phyloP scores from a whole-genome alignment of 2,888 invertebrate genomes.

The Aproaerema taeniolella region DNA sequence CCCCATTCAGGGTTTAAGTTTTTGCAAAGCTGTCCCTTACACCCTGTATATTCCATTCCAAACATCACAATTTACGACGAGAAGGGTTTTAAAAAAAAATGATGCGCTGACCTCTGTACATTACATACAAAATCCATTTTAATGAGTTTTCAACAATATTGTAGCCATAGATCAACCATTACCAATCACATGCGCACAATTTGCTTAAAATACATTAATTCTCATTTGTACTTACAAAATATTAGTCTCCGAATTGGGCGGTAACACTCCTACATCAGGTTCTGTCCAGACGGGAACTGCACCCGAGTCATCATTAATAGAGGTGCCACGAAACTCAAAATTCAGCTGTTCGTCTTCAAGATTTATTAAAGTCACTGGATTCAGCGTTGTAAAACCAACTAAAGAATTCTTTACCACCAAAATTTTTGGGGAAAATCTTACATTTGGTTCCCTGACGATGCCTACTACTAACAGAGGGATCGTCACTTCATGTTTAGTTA shows the following conservation, averaged over 20 bases:
- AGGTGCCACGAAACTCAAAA: slow-evolving; percentile 73
- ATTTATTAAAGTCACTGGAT: slow-evolving; percentile 67
- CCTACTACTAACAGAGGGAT: slow-evolving; percentile 80
- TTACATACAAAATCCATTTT: no score
- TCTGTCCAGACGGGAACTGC: slow-evolving; percentile 66
- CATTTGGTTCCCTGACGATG: slow-evolving; percentile 78
- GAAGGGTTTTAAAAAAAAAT: no score
- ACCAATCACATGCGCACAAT: no score
- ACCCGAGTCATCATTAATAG: slow-evolving; percentile 73
- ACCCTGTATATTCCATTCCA: no score
- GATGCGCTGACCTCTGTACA: no score
- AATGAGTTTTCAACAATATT: no score
- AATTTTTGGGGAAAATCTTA: slow-evolving; percentile 77
- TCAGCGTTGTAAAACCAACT: slow-evolving; percentile 70
- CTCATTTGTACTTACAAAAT: slow-evolving; percentile 73
- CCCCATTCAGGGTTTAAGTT: no score
- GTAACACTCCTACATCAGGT: slow-evolving; percentile 68
- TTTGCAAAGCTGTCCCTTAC: no score
- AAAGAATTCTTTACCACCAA: slow-evolving; percentile 79
- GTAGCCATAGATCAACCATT: no score
- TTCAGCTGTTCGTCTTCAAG: slow-evolving; percentile 68
- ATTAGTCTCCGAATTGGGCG: slow-evolving; percentile 59
- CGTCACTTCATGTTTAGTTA: slow-evolving; percentile 25
- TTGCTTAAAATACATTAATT: no score
- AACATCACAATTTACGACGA: no score